These are phyloP conservation scores for Grammomys dolichurus DNA, from an alignment of 2,113 vertebrate genomes.

Conservation along the genomic window DNA sequence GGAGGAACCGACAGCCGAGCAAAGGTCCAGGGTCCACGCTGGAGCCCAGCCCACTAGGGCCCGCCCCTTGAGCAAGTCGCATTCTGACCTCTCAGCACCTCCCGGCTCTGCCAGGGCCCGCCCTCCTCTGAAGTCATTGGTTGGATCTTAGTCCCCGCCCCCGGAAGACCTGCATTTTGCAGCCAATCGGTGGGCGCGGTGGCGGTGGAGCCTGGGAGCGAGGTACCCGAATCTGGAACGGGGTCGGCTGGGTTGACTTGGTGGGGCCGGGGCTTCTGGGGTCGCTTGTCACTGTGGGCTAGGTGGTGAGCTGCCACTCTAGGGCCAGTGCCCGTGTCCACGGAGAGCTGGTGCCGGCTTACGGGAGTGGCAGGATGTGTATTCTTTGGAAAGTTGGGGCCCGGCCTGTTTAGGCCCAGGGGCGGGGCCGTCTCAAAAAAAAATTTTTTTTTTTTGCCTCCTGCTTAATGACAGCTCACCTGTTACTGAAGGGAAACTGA, in stretches of 20 bases:
- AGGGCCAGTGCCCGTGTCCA: neutral
- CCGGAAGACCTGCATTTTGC: neutral
- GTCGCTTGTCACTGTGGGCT: neutral
- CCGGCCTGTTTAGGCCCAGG: neutral
- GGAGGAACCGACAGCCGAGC: fast-evolving
- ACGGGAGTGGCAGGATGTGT: neutral
- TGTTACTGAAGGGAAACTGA: neutral
- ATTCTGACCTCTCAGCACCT: neutral
- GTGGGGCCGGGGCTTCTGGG: fast-evolving
- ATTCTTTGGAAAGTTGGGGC: neutral
- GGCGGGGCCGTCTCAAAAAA: neutral
- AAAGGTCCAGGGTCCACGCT: fast-evolving
- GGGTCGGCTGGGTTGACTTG: fast-evolving
- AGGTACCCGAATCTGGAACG: neutral
- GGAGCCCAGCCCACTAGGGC: neutral
- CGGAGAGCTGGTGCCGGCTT: neutral
- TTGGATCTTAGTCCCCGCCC: fast-evolving
- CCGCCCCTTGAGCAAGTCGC: neutral
- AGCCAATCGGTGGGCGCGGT: constrained; percentile 53
- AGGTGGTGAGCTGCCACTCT: neutral
- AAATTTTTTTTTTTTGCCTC: neutral
- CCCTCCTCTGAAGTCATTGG: constrained; percentile 67
- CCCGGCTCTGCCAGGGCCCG: fast-evolving
- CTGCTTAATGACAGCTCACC: neutral
- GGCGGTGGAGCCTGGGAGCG: neutral